Percentiles rank a stretch among this genome's conserved stretches.
These are phyloP conservation scores for Apodemia hepburni DNA, from an alignment of 2,888 invertebrate genomes.

Conservation along the genomic window DNA sequence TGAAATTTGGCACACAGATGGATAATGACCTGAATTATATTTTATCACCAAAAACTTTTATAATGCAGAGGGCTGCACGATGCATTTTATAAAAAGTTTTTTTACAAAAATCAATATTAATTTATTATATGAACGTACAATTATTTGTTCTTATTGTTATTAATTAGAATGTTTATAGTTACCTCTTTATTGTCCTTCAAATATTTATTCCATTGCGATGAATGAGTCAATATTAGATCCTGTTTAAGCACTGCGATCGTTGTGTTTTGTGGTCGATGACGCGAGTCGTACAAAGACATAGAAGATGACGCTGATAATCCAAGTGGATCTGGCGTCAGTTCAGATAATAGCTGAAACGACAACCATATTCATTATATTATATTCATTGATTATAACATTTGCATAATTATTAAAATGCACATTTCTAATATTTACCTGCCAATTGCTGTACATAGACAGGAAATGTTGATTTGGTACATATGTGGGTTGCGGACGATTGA, in stretches of 20 bases:
- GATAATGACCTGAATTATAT: too few species aligned
- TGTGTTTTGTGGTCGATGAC: conserved; percentile 83
- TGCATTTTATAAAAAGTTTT: too few species aligned
- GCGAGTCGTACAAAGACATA: conserved; percentile 88
- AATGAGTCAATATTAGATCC: conserved; percentile 83
- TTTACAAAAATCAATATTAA: too few species aligned
- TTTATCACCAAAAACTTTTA: too few species aligned
- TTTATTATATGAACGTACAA: background rate
- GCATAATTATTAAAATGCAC: conserved; percentile 10
- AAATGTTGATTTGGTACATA: conserved; percentile 94
- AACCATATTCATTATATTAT: conserved; percentile 19
- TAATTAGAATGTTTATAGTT: conserved; percentile 29
- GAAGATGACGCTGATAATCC: conserved; percentile 84
- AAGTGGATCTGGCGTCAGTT: conserved; percentile 83
- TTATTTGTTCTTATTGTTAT: background rate
- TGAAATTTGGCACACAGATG: too few species aligned
- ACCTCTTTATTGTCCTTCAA: conserved; percentile 66
- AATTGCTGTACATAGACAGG: conserved; percentile 98
- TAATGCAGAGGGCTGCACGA: too few species aligned
- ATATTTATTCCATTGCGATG: conserved; percentile 80
- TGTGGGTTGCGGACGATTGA: conserved; percentile 96
- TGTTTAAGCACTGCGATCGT: conserved; percentile 81
- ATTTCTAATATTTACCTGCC: conserved; percentile 83
- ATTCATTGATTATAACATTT: background rate
- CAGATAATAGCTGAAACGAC: conserved; percentile 82